Evolutionary conservation across 2,113 vertebrate genomes (phyloP).

Genomic region (Corythornis vintsioides): DNA sequence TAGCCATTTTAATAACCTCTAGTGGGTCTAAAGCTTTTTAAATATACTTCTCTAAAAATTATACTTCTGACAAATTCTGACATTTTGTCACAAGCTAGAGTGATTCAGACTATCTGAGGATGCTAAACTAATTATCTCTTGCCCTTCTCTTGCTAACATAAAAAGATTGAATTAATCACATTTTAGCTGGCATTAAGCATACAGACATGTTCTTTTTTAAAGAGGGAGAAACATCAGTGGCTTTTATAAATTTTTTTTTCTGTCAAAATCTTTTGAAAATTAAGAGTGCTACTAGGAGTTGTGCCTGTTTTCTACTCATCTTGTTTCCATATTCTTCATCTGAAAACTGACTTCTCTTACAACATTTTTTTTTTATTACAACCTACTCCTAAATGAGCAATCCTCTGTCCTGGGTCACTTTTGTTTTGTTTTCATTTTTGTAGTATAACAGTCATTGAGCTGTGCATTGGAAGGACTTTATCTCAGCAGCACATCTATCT

Average conservation of each 20-base stretch:
- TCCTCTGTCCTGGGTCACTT: background rate
- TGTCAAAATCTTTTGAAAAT: constrained; percentile 28
- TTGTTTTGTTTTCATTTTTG: background rate
- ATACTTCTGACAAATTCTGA: constrained; percentile 8
- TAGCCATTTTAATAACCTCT: background rate
- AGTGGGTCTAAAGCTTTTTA: background rate
- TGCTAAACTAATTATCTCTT: constrained; percentile 60
- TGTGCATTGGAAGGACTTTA: background rate
- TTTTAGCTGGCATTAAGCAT: constrained; percentile 31
- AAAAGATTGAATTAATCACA: constrained; percentile 58
- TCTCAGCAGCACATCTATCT: background rate
- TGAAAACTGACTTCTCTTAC: background rate
- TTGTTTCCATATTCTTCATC: background rate
- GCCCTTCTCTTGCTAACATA: constrained; percentile 30
- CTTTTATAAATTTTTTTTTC: constrained; percentile 9
- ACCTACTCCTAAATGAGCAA: background rate
- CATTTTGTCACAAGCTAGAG: constrained; percentile 41
- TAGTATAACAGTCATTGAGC: background rate
- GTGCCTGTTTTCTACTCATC: background rate
- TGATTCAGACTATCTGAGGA: constrained; percentile 8
- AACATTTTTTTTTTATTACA: background rate
- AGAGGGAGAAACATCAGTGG: background rate
- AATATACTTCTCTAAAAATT: background rate
- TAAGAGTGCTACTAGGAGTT: background rate
- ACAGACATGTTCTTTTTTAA: background rate